These are phyloP conservation scores for Pterostichus niger DNA, from an alignment of 2,888 invertebrate species.

Conservation along the genomic window DNA sequence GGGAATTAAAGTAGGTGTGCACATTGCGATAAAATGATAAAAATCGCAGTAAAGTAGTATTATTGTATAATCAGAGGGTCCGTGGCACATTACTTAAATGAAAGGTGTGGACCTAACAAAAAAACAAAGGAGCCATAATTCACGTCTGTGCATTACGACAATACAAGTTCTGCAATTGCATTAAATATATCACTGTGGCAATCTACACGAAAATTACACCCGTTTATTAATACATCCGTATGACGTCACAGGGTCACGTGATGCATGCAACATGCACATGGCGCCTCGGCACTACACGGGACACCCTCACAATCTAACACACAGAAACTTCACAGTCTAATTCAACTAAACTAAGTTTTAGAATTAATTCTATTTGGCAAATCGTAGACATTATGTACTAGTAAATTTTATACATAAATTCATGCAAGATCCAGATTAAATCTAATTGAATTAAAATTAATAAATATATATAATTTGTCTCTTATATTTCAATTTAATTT, in stretches of 20 bases:
- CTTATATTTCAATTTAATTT: too few species aligned
- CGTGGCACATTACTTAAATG: slow-evolving; percentile 28
- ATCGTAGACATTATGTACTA: too few species aligned
- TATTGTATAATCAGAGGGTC: slow-evolving; percentile 12
- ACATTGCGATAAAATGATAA: slow-evolving; percentile 39
- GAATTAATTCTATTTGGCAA: too few species aligned
- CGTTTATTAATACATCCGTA: slow-evolving; percentile 49
- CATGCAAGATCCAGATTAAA: too few species aligned
- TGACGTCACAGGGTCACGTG: slow-evolving; percentile 46
- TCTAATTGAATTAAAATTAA: too few species aligned
- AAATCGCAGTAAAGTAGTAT: slow-evolving; percentile 9
- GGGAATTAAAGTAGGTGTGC: slow-evolving; percentile 20
- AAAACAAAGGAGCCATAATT: slow-evolving; percentile 26
- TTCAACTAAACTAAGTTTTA: neutral
- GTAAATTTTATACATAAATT: too few species aligned
- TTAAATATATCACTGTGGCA: slow-evolving; percentile 41
- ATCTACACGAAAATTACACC: slow-evolving; percentile 45
- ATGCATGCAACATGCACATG: slow-evolving; percentile 28
- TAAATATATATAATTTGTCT: too few species aligned
- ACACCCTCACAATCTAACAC: neutral
- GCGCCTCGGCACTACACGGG: neutral
- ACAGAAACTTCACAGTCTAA: neutral
- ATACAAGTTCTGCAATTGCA: slow-evolving; percentile 43
- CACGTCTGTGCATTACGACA: slow-evolving; percentile 41
- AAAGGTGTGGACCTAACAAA: slow-evolving; percentile 16